These are phyloP conservation scores for Acanthaster planci DNA, from an alignment of 35 echinoderm and acorn worm species.

Conservation along the genomic window DNA sequence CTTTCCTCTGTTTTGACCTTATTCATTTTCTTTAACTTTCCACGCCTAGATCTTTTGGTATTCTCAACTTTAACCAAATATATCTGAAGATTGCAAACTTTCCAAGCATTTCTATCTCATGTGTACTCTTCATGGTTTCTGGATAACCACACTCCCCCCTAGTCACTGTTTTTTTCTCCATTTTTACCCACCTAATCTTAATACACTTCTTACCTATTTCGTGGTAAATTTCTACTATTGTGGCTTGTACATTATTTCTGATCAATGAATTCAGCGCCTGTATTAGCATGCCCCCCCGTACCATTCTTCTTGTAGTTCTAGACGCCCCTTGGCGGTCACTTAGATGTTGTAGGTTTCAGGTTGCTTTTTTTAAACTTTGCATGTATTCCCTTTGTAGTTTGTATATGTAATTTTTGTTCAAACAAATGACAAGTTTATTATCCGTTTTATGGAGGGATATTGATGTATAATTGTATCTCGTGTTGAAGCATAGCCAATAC, in stretches of 20 bases:
- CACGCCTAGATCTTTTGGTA: no score
- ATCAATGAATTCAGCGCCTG: neutral
- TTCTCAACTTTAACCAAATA: no score
- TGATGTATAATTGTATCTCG: constrained; percentile 5
- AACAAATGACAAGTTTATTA: constrained; percentile 3
- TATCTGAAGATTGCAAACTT: no score
- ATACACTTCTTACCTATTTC: no score
- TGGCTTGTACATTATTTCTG: constrained; percentile 17
- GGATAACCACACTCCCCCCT: no score
- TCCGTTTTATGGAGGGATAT: neutral
- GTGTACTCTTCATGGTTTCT: no score
- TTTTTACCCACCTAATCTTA: no score
- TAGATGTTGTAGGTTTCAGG: neutral
- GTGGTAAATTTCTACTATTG: neutral
- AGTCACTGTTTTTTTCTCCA: no score
- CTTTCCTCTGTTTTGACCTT: no score
- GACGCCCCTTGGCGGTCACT: neutral
- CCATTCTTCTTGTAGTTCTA: neutral
- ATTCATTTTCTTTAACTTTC: no score
- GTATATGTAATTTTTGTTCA: neutral
- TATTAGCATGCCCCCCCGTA: neutral
- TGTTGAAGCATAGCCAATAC: neutral
- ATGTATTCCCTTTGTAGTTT: constrained; percentile 18
- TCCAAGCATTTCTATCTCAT: no score
- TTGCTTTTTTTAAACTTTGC: neutral